These are phyloP conservation scores for Rhipidura dahli DNA, from an alignment of 2,113 vertebrate genomes.

Conservation along the genomic window DNA sequence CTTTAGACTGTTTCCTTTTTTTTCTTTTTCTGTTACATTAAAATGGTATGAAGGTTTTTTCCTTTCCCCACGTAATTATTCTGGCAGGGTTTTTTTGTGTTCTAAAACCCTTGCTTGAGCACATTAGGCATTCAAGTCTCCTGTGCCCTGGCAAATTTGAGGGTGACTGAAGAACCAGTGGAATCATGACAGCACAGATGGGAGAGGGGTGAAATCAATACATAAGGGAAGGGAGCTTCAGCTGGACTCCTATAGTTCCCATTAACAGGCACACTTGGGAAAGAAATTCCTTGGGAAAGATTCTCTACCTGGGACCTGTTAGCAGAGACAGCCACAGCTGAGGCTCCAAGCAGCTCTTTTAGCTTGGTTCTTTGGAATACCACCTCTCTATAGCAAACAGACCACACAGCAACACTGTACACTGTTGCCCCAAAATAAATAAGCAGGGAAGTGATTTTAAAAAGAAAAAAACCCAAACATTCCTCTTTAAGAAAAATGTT, in stretches of 20 bases:
- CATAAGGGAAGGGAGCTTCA: not conserved
- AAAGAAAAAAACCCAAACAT: not conserved
- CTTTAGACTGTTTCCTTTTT: not conserved
- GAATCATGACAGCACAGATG: not conserved
- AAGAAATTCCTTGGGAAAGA: not conserved
- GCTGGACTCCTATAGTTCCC: not conserved
- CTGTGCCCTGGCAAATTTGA: not conserved
- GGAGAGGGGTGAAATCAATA: not conserved
- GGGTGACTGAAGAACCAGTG: not conserved
- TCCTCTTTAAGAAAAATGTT: not conserved
- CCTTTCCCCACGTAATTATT: not conserved
- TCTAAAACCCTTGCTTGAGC: not conserved
- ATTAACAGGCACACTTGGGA: not conserved
- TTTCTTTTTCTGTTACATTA: not conserved
- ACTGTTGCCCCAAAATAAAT: not conserved
- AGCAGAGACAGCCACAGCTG: not conserved
- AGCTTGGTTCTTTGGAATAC: not conserved
- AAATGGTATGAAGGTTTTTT: not conserved
- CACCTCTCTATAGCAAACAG: not conserved
- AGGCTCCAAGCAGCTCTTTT: not conserved
- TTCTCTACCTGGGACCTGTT: not conserved
- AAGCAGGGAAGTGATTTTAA: not conserved
- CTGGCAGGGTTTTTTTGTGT: not conserved
- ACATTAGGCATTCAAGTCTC: constrained; percentile 26
- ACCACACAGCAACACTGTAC: not conserved